phyloP scores from a whole-genome alignment of 2,113 vertebrate genomes.

The Mionectes macconnelli region DNA sequence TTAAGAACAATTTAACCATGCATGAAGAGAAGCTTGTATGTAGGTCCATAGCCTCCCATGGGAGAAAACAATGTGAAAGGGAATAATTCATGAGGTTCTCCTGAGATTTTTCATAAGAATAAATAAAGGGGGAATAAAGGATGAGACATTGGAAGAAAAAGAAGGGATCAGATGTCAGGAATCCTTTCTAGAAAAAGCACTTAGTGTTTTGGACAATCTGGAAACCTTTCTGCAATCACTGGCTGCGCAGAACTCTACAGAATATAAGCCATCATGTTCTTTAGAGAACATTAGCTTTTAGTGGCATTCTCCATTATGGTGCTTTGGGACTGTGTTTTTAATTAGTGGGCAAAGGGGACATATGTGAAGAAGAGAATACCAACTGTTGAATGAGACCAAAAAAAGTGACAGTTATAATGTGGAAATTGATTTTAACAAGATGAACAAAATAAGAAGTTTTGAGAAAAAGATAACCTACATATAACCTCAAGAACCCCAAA shows the following conservation, averaged over 20 bases:
- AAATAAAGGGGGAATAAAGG: not conserved
- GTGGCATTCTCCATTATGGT: not conserved
- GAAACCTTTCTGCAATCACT: not conserved
- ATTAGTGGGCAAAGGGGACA: rapidly evolving
- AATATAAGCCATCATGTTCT: not conserved
- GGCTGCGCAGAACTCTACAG: not conserved
- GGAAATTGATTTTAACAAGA: not conserved
- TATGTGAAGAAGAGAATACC: not conserved
- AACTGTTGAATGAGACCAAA: not conserved
- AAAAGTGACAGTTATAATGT: not conserved
- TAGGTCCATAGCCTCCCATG: not conserved
- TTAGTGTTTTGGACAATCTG: not conserved
- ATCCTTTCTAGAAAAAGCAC: not conserved
- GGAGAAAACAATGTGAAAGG: not conserved
- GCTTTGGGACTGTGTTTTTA: not conserved
- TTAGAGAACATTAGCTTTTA: not conserved
- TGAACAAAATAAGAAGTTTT: not conserved
- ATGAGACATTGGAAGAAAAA: not conserved
- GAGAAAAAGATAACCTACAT: not conserved
- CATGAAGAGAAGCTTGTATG: not conserved
- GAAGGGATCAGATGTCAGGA: not conserved
- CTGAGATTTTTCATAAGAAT: not conserved
- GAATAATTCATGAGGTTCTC: not conserved
- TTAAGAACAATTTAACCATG: not conserved
- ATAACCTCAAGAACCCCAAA: not conserved